Evolutionary conservation across 2,113 vertebrate species (phyloP).

Genomic region (Hydrochoerus hydrochaeris): DNA sequence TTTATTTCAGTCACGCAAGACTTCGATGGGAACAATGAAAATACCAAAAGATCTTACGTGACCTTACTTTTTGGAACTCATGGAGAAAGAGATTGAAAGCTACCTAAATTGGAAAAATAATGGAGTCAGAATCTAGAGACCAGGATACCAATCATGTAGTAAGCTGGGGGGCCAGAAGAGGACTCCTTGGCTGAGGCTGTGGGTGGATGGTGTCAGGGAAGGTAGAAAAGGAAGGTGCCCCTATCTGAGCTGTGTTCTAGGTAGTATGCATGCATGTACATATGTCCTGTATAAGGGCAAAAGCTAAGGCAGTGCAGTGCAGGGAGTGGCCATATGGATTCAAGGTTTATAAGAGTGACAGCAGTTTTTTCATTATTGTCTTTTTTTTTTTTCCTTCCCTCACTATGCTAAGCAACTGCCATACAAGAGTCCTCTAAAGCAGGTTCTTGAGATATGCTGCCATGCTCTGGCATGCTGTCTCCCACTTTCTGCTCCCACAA

Average conservation of each 20-base stretch:
- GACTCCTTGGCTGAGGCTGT: background rate
- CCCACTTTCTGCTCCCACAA: background rate
- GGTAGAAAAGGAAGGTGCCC: background rate
- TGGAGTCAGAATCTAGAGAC: background rate
- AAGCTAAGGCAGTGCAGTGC: background rate
- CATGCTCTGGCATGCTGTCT: background rate
- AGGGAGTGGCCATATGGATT: background rate
- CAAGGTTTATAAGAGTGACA: background rate
- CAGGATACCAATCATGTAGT: background rate
- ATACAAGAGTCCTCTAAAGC: background rate
- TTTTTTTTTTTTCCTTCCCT: constrained; percentile 30
- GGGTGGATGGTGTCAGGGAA: background rate
- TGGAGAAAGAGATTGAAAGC: background rate
- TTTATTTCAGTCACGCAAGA: constrained; percentile 36
- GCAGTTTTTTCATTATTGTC: background rate
- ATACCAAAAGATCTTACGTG: background rate
- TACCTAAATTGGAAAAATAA: background rate
- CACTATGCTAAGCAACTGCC: background rate
- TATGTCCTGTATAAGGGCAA: background rate
- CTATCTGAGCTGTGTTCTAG: background rate
- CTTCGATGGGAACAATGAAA: background rate
- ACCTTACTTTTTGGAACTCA: constrained; percentile 33
- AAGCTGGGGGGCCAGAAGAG: background rate
- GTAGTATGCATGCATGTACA: background rate
- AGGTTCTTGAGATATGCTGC: background rate